Percentiles rank a stretch among this genome's conserved stretches.
Conservation (phyloP, 2,113 vertebrate genomes). For the Hypanus sabinus region DNA sequence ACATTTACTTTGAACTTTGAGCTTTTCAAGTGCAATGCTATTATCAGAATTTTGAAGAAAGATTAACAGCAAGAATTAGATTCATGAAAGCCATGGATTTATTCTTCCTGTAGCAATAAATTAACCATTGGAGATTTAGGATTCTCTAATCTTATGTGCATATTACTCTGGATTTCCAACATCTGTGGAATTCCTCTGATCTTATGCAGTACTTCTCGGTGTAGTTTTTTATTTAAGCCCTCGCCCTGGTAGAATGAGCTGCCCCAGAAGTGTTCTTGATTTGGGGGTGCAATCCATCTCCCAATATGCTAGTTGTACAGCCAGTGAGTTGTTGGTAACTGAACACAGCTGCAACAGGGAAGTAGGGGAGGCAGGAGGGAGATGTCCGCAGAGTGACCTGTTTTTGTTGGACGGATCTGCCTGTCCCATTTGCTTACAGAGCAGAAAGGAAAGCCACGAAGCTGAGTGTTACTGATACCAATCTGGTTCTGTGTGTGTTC, state of each 20-base stretch:
- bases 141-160: background rate
- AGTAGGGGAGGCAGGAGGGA: background rate
- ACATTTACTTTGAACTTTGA: no score
- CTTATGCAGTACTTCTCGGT: background rate
- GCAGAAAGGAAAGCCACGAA: background rate
- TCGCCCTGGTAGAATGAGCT: background rate
- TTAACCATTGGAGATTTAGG: background rate
- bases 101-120: background rate
- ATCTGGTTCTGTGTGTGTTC: background rate
- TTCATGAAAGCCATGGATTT: background rate
- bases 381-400: background rate
- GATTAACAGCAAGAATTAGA: background rate
- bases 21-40: background rate
- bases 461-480: conserved; percentile 12
- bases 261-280: background rate
- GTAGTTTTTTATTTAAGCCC: background rate
- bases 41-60: background rate
- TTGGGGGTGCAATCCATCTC: background rate
- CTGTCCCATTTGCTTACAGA: background rate
- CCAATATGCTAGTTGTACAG: background rate
- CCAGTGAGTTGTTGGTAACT: background rate
- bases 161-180: no score
- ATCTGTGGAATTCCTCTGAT: background rate
- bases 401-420: background rate
- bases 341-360: background rate